A percentile compares a stretch with the other conserved stretches of the same genome.
Evolutionary conservation across 1,140 invertebrate species (phyloP).

Genomic region (Pachyrhynchus sulphureomaculatus): DNA sequence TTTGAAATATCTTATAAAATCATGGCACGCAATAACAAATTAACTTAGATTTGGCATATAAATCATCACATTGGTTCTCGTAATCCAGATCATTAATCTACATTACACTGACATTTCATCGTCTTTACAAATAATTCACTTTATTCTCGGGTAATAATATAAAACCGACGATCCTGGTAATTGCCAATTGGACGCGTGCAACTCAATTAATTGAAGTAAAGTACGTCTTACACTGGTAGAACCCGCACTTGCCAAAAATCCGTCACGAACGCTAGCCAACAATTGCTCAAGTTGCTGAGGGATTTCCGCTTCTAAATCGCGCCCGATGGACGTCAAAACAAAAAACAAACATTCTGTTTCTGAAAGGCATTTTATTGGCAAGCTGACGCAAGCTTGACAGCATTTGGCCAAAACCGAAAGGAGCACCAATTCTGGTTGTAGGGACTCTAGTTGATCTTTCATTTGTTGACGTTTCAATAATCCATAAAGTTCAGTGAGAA

Average conservation of each 20-base stretch:
- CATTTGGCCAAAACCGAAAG: conserved; percentile 80
- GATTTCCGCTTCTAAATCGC: conserved; percentile 79
- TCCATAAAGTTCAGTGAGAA: conserved; percentile 86
- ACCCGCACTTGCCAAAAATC: conserved; percentile 71
- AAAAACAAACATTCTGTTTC: conserved; percentile 86
- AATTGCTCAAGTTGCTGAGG: conserved; percentile 75
- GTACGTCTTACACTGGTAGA: conserved; percentile 73
- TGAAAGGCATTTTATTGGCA: conserved; percentile 73
- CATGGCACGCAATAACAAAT: background rate
- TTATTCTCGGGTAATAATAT: conserved; percentile 81
- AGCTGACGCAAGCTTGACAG: conserved; percentile 78
- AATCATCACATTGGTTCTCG: background rate
- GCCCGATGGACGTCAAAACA: conserved; percentile 81
- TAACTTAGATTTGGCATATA: background rate
- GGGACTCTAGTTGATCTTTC: conserved; percentile 64
- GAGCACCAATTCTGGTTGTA: conserved; percentile 71
- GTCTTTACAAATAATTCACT: conserved; percentile 33
- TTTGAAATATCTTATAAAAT: background rate
- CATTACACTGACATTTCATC: background rate
- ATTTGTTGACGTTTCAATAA: conserved; percentile 76
- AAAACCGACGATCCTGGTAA: conserved; percentile 82
- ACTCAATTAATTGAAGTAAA: conserved; percentile 82
- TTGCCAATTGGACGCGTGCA: conserved; percentile 86
- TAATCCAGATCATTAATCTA: background rate
- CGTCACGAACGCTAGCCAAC: conserved; percentile 77